Evolutionary conservation across 2,888 invertebrate genomes (phyloP).

Genomic region (Drosophila algonquin): DNA sequence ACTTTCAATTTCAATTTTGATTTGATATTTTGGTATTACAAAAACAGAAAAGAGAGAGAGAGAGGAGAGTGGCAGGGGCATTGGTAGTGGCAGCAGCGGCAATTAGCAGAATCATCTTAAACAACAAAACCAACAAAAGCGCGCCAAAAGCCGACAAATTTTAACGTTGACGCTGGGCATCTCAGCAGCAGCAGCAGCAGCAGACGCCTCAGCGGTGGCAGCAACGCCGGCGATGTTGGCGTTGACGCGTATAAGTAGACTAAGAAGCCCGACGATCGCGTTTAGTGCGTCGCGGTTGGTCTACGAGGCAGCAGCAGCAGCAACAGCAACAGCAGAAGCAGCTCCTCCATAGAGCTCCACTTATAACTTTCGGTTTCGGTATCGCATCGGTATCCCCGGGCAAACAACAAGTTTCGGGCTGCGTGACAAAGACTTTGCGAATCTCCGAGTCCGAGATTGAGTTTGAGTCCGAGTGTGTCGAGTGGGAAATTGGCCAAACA

Average conservation of each 20-base stretch:
- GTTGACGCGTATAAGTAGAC: constrained; percentile 71
- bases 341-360: constrained; percentile 21
- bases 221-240: constrained; percentile 7
- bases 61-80: background rate
- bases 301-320: constrained; percentile 53
- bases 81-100: constrained; percentile 2
- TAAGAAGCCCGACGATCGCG: constrained; percentile 67
- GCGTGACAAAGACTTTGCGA: constrained; percentile 44
- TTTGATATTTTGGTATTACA: constrained; percentile 5
- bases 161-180: background rate
- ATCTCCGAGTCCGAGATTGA: constrained; percentile 3
- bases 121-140: constrained; percentile 37
- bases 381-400: constrained; percentile 11
- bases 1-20: constrained; percentile 68
- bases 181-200: background rate
- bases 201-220: background rate
- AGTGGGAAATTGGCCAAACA: constrained; percentile 38
- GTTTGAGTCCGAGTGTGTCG: constrained; percentile 1
- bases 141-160: constrained; percentile 6
- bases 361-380: constrained; percentile 19
- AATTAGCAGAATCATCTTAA: constrained; percentile 47
- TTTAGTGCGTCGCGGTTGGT: constrained; percentile 75
- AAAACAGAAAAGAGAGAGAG: background rate
- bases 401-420: constrained; percentile 21
- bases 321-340: constrained; percentile 28